These are phyloP conservation scores for Plecturocebus donacophilus DNA, from an alignment of 2,113 vertebrate genomes.

Conservation along the genomic window DNA sequence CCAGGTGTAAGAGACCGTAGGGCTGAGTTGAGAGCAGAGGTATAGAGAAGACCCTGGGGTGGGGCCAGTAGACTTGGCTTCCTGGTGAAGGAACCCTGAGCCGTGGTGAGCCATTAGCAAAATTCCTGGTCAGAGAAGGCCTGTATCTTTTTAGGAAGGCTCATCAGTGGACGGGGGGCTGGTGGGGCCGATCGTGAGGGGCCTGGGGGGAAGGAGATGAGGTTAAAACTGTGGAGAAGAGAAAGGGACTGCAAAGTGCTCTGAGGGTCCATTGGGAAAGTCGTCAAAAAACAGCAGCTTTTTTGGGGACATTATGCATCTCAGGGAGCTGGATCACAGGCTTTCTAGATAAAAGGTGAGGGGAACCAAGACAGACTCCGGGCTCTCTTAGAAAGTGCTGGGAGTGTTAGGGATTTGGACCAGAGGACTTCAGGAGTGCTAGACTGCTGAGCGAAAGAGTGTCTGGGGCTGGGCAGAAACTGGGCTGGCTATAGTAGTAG, in stretches of 20 bases:
- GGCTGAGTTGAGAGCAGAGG: neutral
- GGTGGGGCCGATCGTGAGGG: too few relatives aligned
- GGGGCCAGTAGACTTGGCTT: neutral
- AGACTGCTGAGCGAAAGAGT: neutral
- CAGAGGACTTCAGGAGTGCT: neutral
- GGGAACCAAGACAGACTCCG: neutral
- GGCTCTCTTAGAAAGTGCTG: neutral
- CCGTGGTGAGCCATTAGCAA: neutral
- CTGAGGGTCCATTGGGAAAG: neutral
- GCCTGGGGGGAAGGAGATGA: neutral
- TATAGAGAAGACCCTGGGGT: neutral
- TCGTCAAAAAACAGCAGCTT: neutral
- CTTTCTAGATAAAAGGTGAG: neutral
- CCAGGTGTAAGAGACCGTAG: neutral
- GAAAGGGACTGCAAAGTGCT: neutral
- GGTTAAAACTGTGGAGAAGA: neutral
- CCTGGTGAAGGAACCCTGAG: neutral
- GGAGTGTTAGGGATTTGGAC: neutral
- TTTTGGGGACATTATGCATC: neutral
- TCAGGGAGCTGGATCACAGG: neutral
- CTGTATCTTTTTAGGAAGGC: neutral
- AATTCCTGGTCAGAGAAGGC: neutral
- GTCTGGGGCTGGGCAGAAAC: too few relatives aligned
- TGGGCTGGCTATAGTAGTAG: neutral
- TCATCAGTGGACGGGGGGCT: neutral